phyloP scores from a whole-genome alignment of 2,888 invertebrate species.

The Melanchra persicariae region DNA sequence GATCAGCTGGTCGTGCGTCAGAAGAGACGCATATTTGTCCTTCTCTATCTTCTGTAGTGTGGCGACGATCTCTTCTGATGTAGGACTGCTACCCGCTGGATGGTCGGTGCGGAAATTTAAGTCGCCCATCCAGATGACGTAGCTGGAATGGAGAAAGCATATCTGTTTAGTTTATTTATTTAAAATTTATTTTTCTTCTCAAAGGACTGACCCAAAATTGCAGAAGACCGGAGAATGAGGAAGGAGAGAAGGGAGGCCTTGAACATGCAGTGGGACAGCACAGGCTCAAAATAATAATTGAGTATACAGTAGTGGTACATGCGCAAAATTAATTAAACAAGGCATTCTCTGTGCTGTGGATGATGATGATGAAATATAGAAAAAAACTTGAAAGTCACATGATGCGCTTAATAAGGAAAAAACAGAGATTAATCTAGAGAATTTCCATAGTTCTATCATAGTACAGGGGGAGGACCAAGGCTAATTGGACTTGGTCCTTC shows the following conservation, averaged over 20 bases:
- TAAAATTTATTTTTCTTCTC: too few species aligned
- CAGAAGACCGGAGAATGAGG: too few species aligned
- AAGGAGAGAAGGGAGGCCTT: too few species aligned
- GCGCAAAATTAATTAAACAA: too few species aligned
- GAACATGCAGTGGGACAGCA: too few species aligned
- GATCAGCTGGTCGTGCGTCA: conserved; percentile 94
- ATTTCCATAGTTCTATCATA: not conserved
- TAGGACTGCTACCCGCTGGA: conserved; percentile 91
- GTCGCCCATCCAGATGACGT: conserved; percentile 98
- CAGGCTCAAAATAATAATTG: too few species aligned
- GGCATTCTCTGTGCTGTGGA: too few species aligned
- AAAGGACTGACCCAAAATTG: too few species aligned
- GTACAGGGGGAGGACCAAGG: not conserved
- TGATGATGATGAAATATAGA: too few species aligned
- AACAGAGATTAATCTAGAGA: not conserved
- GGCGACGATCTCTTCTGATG: conserved; percentile 93
- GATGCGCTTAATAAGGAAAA: not conserved
- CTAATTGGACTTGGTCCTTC: not conserved
- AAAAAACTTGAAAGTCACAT: too few species aligned
- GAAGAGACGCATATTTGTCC: conserved; percentile 92
- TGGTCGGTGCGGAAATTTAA: conserved; percentile 96
- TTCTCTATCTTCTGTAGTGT: conserved; percentile 92
- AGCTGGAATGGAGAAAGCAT: conserved; percentile 87
- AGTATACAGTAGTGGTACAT: too few species aligned
- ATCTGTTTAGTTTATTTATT: not conserved